phyloP scores from a whole-genome alignment of 2,113 vertebrate genomes.

The Platichthys stellatus region DNA sequence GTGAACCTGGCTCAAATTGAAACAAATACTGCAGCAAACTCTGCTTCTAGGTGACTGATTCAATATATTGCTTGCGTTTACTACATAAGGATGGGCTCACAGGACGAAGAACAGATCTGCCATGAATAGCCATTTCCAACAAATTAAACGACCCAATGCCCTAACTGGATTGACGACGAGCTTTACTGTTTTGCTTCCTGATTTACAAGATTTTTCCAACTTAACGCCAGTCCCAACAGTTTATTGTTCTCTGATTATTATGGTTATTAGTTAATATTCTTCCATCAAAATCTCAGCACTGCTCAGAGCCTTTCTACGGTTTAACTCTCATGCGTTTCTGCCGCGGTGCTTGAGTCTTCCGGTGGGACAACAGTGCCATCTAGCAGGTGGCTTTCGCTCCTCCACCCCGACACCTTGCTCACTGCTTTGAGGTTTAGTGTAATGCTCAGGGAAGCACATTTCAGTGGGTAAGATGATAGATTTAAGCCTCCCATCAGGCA shows the following conservation, averaged over 20 bases:
- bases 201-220: conserved; percentile 47
- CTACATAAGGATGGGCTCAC: conserved; percentile 40
- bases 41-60: conserved; percentile 50
- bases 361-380: conserved; percentile 84
- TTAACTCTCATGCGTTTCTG: not conserved
- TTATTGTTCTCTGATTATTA: conserved; percentile 53
- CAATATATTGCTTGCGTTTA: conserved; percentile 43
- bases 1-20: conserved; percentile 54
- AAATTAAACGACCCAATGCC: conserved; percentile 36
- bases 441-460: conserved; percentile 77
- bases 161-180: conserved; percentile 43
- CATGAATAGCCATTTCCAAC: conserved; percentile 32
- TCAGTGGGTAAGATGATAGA: conserved; percentile 78
- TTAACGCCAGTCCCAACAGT: conserved; percentile 48
- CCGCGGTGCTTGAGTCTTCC: not conserved
- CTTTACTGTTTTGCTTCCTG: conserved; percentile 52
- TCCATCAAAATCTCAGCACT: conserved; percentile 49
- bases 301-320: conserved; percentile 12
- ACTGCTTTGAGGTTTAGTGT: conserved; percentile 70
- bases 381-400: conserved; percentile 68
- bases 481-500: conserved; percentile 80
- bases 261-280: conserved; percentile 59
- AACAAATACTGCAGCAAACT: conserved; percentile 54
- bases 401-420: conserved; percentile 22
- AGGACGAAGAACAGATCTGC: conserved; percentile 35